Evolutionary conservation across 2,113 vertebrate genomes (phyloP).

Genomic region (Gymnobelideus leadbeateri): DNA sequence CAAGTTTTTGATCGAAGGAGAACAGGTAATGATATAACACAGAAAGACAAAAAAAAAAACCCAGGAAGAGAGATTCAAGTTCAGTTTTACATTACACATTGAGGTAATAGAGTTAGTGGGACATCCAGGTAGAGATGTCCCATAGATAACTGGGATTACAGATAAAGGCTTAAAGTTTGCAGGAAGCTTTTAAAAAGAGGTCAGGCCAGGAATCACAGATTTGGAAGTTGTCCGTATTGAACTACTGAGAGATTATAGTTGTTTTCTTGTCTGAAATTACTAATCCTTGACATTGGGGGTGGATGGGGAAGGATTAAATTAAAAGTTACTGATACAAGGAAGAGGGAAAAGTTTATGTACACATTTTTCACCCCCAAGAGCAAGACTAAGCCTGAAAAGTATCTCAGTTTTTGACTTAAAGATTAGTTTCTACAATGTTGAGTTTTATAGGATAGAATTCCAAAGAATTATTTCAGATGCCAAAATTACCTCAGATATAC

Average conservation of each 20-base stretch:
- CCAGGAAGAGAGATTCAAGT: not conserved
- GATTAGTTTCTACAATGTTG: not conserved
- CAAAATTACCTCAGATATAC: slow-evolving; percentile 34
- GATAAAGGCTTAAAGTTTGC: not conserved
- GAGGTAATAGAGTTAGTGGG: not conserved
- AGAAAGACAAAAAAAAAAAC: not conserved
- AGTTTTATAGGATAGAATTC: slow-evolving; percentile 39
- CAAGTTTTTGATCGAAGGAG: not conserved
- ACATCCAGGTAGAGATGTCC: not conserved
- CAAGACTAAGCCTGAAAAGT: slow-evolving; percentile 34
- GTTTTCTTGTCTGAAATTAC: slow-evolving; percentile 38
- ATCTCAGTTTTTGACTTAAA: slow-evolving; percentile 44
- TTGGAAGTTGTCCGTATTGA: not conserved
- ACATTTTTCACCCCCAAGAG: not conserved
- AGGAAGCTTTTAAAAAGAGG: not conserved
- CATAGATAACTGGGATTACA: not conserved
- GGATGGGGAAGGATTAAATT: not conserved
- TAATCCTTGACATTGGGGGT: not conserved
- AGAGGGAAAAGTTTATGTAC: slow-evolving; percentile 48
- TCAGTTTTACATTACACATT: not conserved
- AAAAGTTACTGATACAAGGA: slow-evolving; percentile 50
- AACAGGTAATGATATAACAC: not conserved
- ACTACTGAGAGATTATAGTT: not conserved
- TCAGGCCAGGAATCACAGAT: not conserved
- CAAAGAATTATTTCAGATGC: slow-evolving; percentile 49